Evolutionary conservation across 2,113 vertebrate species (phyloP).

Genomic region (Myrmecophaga tridactyla): DNA sequence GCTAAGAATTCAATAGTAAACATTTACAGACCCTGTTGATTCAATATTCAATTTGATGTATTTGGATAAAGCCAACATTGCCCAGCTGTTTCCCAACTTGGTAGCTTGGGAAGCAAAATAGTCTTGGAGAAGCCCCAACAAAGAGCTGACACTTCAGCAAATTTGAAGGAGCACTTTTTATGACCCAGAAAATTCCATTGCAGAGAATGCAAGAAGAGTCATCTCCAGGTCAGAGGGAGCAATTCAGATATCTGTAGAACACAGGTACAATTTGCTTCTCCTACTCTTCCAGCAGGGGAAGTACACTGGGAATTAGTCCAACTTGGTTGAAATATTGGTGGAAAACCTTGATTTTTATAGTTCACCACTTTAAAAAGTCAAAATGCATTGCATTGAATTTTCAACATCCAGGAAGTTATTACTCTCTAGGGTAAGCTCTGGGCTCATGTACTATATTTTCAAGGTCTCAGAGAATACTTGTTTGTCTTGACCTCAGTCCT

Average conservation of each 20-base stretch:
- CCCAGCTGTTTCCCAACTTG: slow-evolving; percentile 43
- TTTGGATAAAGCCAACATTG: slow-evolving; percentile 40
- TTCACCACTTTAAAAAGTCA: background rate
- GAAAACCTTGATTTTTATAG: slow-evolving; percentile 10
- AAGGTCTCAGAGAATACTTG: slow-evolving; percentile 23
- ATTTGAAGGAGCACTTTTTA: background rate
- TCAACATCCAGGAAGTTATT: background rate
- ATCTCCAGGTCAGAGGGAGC: background rate
- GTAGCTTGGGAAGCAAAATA: background rate
- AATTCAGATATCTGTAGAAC: background rate
- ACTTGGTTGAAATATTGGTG: background rate
- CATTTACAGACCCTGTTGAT: slow-evolving; percentile 33
- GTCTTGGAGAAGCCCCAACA: background rate
- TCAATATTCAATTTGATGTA: slow-evolving; percentile 38
- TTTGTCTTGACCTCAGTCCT: background rate
- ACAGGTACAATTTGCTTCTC: background rate
- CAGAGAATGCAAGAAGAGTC: background rate
- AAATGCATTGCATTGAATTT: slow-evolving; percentile 20
- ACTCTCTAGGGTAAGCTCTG: slow-evolving; percentile 27
- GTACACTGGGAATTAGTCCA: background rate
- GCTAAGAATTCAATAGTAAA: slow-evolving; percentile 35
- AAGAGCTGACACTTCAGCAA: slow-evolving; percentile 41
- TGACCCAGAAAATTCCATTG: slow-evolving; percentile 46
- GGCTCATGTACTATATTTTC: background rate
- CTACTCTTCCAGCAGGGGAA: background rate